Base-by-base conservation (phyloP, 2,888 invertebrate species). In the Heliconius cydno region DNA sequence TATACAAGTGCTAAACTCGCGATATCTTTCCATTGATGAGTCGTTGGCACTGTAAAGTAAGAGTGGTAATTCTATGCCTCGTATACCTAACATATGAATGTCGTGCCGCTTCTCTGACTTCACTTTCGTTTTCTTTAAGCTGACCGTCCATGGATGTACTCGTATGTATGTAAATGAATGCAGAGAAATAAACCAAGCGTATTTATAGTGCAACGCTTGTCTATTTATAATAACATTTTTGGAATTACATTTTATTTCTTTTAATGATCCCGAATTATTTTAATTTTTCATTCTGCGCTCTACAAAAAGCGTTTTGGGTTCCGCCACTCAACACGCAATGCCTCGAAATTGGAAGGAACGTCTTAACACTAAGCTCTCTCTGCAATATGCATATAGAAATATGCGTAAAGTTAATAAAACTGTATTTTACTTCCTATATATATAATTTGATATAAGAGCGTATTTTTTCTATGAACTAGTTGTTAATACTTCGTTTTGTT, bases 101-200 rank as follows among this genome's bases (percentile, higher is more conserved):
- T 79, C 82, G 80, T 83, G 79, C 76, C 83, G 84, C 83, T 79
- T 80, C 80, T 82, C 79, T 82, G 81, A 76, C 73, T 83, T 70
- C 80, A 84, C 85, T 85, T 84, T 85, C 85, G 77, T 81, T 84
- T 82, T 85, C 82, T 79, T 78, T 70, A 78, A 70, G 67, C 41
- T 15, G 38, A 60, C 38, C 41, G 41, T 75, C 41, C 78, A 79
- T 60, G 25, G 60, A 60, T 13, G 34, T 73, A 12, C 38, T 30
- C 13, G 15, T 41, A 9, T 52, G 22, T 52, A 22, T 3, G 19
- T 22, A 22, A 52, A 52, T 52, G 22, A 52, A 30, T 57, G 68
- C 68, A 70, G 38, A 41, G 41, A 41, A 70, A 70, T 70, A 25
- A n/a, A 12, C 38, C 25, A 25, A 34, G 34, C 67, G 67, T 70